Base-by-base conservation (phyloP, 2,797 vertebrate species). In the Lepilemur septentrionalis region DNA sequence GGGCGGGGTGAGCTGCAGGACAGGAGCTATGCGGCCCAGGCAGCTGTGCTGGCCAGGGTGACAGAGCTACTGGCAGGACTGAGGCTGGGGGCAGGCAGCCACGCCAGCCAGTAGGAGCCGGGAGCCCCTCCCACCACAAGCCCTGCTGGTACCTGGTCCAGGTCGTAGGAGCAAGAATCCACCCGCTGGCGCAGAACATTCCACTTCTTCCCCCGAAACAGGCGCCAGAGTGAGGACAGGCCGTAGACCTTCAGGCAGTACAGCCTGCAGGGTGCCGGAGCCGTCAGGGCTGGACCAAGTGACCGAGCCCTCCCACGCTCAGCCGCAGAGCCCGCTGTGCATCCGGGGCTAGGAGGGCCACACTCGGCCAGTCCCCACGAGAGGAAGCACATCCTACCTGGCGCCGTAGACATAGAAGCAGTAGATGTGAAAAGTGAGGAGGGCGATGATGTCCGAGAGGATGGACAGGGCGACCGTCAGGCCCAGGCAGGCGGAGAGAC, bases 361-460 rank as follows among this genome's bases (percentile, higher is more conserved):
- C 63, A 65, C 32, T n/a, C 17, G 15, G 63, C 32, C 63, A n/a
- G 63, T 0, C 0, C 50, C 15, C 79, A 20, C 43, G n/a, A 0
- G 23, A 20, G 28, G 14, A 7, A 48, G 43, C 22, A 15, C 12
- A 12, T 30, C 99, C 97, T 95, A 99, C 99, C 99, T 99, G 98
- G 99, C 99, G 38, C 99, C 99, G 0, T 99, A 99, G 94, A 99
- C 99, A 2, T 99, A 99, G 99, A 99, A 99, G 98, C 99, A 99
- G 99, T 99, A 99, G 98, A 99, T 99, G 98, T 99, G 99, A 98
- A 99, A 99, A 91, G 99, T 99, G 97, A 99, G 99, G 73, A 99
- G 99, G 0, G 99, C 99, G 13, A 99, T 97, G 98, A 99, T 99
- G 98, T 99, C 99, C 0, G 99, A 99, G n/a, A 99, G 99, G 98